Percentiles rank a stretch among this genome's conserved stretches.
These are phyloP conservation scores for Scaptodrosophila latifasciaeformis DNA, from an alignment of 2,888 invertebrate genomes.

Conservation along the genomic window DNA sequence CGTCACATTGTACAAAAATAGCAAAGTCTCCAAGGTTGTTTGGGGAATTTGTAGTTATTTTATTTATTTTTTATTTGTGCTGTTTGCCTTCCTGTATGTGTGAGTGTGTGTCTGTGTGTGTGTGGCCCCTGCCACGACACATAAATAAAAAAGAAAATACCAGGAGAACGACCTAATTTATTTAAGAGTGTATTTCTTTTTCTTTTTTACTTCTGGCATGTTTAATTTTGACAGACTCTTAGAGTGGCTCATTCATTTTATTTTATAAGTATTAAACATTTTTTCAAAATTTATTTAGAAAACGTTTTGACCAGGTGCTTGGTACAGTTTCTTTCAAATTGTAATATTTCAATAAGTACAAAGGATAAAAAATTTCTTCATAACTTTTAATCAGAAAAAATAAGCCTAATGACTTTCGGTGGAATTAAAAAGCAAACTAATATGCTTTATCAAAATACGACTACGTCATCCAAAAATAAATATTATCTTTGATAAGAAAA, in stretches of 20 bases:
- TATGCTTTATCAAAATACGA: not conserved
- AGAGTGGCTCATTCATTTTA: too few species aligned
- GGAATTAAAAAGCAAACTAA: not conserved
- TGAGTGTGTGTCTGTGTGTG: constrained; percentile 25
- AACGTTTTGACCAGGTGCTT: too few species aligned
- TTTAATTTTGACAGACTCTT: too few species aligned
- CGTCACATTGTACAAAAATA: constrained; percentile 24
- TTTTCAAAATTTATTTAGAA: too few species aligned
- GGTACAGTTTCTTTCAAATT: too few species aligned
- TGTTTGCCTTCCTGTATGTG: constrained; percentile 7
- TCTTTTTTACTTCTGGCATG: constrained; percentile 1
- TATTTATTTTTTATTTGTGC: too few species aligned
- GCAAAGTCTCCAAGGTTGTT: constrained; percentile 42
- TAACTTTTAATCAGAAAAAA: too few species aligned
- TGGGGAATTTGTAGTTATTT: too few species aligned
- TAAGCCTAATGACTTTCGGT: too few species aligned
- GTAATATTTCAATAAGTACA: too few species aligned
- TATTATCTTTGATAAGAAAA: constrained; percentile 40
- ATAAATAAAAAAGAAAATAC: constrained; percentile 36
- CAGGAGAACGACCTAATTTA: constrained; percentile 35
- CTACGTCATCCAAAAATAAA: constrained; percentile 3
- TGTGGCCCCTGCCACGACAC: constrained; percentile 17
- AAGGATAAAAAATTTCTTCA: too few species aligned
- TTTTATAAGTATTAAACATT: too few species aligned
- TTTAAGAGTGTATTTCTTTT: constrained; percentile 12